Base-by-base conservation (phyloP, 1,140 invertebrate species). In the Drosophila bifasciata region DNA sequence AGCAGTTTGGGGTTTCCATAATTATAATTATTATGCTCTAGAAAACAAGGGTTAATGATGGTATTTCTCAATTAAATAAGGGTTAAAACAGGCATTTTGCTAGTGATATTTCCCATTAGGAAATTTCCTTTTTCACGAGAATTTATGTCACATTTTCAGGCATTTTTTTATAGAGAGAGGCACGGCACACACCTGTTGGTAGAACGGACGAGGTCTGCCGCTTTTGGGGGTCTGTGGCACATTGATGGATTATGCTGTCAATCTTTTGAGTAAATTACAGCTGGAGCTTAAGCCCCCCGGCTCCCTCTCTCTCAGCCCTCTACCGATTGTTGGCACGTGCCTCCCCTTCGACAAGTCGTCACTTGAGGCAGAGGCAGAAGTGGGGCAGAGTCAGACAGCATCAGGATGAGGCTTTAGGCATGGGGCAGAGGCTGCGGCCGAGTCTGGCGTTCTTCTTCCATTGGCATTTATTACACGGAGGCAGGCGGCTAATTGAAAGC, bases 221-320 rank as follows among this genome's bases (percentile, higher is more conserved):
- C 28, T 44, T 46, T 44, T 21, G 32, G 21, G 32, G 56, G 59
- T 28, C 17, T 55, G 39, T 40, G 59, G 58, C 70, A 52, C 77
- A 73, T 77, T 85, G 81, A 85, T 86, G 81, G 81, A 85, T 86
- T 85, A 85, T 85, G 81, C 81, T 85, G 81, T 85, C 81, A 85
- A 85, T 85, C 81, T 85, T 50, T 77, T 73, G 32, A 36, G 81
- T 85, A 85, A 85, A 86, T 85, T 85, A 78, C 81, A 70, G 60
- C 70, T 81, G 53, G 59, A 79, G 81, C 83, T 85, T 86, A 81
- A 85, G 48, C 63, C 81, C 81, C 81, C 66, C 48, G 11, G 28
- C 9, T 11, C 11, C 9, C 9, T 3, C 3, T 21, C 28, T 32
- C 28, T 0, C 25, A 28, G 25, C 55, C 55, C 46, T 57, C 39